Evolutionary conservation across 2,797 vertebrate genomes (phyloP).

Genomic region (Typhlichthys eigenmanni): DNA sequence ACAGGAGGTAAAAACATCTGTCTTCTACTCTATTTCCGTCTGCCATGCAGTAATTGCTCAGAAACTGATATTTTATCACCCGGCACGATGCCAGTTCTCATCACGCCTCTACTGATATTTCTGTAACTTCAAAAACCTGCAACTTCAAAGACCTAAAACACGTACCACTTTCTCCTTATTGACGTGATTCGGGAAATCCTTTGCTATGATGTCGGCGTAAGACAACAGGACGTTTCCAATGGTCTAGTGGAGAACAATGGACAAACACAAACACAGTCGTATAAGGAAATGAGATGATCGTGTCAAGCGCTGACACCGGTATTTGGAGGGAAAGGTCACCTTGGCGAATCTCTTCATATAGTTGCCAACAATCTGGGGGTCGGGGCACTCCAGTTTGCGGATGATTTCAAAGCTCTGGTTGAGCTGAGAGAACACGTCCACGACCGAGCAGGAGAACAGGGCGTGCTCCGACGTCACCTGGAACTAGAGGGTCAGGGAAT

Average conservation of each 20-base stretch:
- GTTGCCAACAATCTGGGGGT: slow-evolving; percentile 96
- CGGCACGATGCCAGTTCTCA: not conserved
- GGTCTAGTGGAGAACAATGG: slow-evolving; percentile 76
- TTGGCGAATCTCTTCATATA: slow-evolving; percentile 98
- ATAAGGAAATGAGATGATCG: not conserved
- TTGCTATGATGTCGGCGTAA: slow-evolving; percentile 94
- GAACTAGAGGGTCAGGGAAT: slow-evolving; percentile 78
- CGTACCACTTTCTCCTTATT: slow-evolving; percentile 95
- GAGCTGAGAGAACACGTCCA: slow-evolving; percentile 98
- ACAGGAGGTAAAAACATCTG: not conserved
- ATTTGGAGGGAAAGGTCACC: slow-evolving; percentile 68
- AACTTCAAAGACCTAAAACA: slow-evolving; percentile 16
- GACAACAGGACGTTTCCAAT: slow-evolving; percentile 97
- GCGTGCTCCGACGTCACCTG: slow-evolving; percentile 97
- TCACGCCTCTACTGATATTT: not conserved
- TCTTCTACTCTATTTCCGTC: slow-evolving; percentile 3
- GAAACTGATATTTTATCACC: not conserved
- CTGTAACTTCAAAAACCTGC: not conserved
- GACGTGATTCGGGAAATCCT: slow-evolving; percentile 92
- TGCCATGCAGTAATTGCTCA: not conserved
- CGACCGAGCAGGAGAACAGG: slow-evolving; percentile 97
- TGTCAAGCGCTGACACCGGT: too few species aligned
- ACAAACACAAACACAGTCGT: slow-evolving; percentile 1
- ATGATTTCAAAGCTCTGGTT: slow-evolving; percentile 99
- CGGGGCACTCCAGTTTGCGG: slow-evolving; percentile 95